A percentile compares a stretch with the other conserved stretches of the same genome.
Evolutionary conservation across 2,113 vertebrate species (phyloP).

Genomic region (Cebidichthys violaceus): DNA sequence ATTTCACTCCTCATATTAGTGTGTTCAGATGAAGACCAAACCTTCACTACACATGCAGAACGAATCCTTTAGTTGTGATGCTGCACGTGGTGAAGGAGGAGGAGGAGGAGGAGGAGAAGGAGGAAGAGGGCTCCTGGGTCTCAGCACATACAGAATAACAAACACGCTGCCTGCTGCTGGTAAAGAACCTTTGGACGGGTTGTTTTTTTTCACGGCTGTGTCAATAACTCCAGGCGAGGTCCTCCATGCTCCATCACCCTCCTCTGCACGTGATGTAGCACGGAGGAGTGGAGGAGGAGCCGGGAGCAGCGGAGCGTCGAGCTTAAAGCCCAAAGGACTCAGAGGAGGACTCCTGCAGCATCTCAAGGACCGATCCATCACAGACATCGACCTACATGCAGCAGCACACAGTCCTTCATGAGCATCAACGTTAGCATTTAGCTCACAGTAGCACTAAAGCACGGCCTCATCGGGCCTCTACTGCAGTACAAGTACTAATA

Average conservation of each 20-base stretch:
- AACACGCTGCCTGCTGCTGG: background rate
- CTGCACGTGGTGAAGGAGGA: conserved; percentile 7
- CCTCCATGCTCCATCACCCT: conserved; percentile 10
- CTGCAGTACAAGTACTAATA: too few relatives aligned
- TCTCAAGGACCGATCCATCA: background rate
- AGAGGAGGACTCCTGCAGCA: background rate
- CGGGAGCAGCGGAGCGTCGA: conserved; percentile 4
- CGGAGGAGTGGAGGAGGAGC: background rate
- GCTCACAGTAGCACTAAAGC: too few relatives aligned
- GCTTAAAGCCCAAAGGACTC: conserved; percentile 6
- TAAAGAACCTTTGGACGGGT: background rate
- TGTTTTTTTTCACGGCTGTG: too few relatives aligned
- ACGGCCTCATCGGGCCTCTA: too few relatives aligned
- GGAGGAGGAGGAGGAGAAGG: conserved; percentile 19
- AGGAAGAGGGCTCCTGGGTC: conserved; percentile 6
- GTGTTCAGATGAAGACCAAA: too few relatives aligned
- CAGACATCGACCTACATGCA: background rate
- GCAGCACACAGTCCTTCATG: background rate
- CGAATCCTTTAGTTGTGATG: background rate
- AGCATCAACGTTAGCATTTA: too few relatives aligned
- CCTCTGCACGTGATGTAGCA: background rate
- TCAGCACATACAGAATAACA: conserved; percentile 33
- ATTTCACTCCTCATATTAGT: too few relatives aligned
- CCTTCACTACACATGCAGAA: background rate
- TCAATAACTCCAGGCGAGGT: too few relatives aligned